phyloP scores from a whole-genome alignment of 2,113 vertebrate species.

The Grammomys dolichurus region DNA sequence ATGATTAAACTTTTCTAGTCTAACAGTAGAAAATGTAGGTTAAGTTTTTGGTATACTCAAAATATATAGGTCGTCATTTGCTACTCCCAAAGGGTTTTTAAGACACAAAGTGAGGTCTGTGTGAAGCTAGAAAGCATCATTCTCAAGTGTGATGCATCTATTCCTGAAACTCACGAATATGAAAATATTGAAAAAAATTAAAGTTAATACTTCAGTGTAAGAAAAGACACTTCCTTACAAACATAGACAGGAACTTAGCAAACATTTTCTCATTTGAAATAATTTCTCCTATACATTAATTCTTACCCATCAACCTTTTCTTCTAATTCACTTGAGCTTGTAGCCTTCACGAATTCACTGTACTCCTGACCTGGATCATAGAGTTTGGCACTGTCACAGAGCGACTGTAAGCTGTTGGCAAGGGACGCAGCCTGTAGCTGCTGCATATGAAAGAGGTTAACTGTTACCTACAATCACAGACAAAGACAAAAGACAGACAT shows the following conservation, averaged over 20 bases:
- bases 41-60: slow-evolving; percentile 19
- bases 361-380: slow-evolving; percentile 97
- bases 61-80: not conserved
- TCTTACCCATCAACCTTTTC: slow-evolving; percentile 92
- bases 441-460: slow-evolving; percentile 98
- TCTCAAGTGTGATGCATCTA: not conserved
- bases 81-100: slow-evolving; percentile 18
- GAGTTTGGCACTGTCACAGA: slow-evolving; percentile 95
- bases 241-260: not conserved
- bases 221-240: not conserved
- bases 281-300: slow-evolving; percentile 45
- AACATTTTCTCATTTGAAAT: slow-evolving; percentile 17
- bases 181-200: not conserved
- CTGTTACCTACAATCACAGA: slow-evolving; percentile 91
- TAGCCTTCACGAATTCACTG: slow-evolving; percentile 91
- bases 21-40: slow-evolving; percentile 4
- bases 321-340: slow-evolving; percentile 89
- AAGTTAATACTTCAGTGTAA: slow-evolving; percentile 21
- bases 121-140: slow-evolving; percentile 36
- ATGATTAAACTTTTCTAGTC: slow-evolving; percentile 26
- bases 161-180: not conserved
- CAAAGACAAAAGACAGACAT: slow-evolving; percentile 50
- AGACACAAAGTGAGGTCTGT: slow-evolving; percentile 5
- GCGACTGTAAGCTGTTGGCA: slow-evolving; percentile 93
- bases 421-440: slow-evolving; percentile 95